Evolutionary conservation across 2,888 invertebrate genomes (phyloP), one percentile per base, ranked within the genome.

Genomic region (Sylvicola cinctus): DNA sequence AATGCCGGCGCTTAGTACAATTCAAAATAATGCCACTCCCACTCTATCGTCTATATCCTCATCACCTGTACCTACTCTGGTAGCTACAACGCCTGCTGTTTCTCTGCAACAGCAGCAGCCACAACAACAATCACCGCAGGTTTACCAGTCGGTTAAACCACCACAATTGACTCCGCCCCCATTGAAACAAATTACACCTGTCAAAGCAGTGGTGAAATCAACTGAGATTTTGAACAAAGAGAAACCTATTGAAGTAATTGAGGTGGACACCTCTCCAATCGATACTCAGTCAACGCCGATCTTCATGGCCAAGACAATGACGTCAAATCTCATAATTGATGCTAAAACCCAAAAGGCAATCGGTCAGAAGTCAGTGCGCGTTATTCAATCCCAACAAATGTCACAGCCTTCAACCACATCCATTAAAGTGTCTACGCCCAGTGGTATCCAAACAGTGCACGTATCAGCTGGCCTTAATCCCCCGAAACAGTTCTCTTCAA

Each of bases 401-500:
- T 15, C 26, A 14, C 34, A 28, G 13, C 16, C 29, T 29, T 29
- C 20, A 14, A 30, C 36, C 29, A 34, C 34, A 14, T 34, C 36
- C 13, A 33, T 40, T 16, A 42, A 54, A 33, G 52, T 54, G 8
- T 49, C 56, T 8, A 55, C 55, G 11, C 50, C 55, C 3, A 47
- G 45, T 17, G 55, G 55, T 15, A 39, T 56, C 5, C 57, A 57
- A 43, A 54, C 55, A 2, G 55, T 55, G 2, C 56, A 56, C 40
- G 50, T 55, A 12, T 50, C 56, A 3, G 43, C 49, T 16, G 49
- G 48, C 11, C 44, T 45, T 7, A 42, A 45, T 3, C 28, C 33
- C n/a, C 34, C 33, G 23, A 25, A 25, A 8, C 20, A 27, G 13
- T 10, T 25, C 3, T n/a, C 11, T n/a, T 15, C 33, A n/a, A 10